A percentile compares a stretch with the other conserved stretches of the same genome.
phyloP scores from a whole-genome alignment of 2,888 invertebrate species.

The Ennomos fuscantarius region DNA sequence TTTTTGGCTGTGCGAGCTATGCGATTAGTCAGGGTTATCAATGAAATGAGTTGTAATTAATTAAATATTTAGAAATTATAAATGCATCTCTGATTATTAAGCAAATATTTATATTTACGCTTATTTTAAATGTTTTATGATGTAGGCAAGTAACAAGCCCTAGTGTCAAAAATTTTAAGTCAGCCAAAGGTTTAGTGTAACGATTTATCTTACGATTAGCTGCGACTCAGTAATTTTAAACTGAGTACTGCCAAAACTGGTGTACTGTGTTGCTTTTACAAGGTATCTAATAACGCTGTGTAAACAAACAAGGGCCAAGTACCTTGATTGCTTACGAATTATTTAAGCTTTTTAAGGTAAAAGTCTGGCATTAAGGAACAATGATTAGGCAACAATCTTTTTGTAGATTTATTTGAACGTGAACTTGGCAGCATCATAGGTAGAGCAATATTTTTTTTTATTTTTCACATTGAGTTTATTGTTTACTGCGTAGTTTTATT shows the following conservation, averaged over 20 bases:
- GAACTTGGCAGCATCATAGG: background rate
- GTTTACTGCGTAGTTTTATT: too few relatives aligned
- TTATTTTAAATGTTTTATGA: too few relatives aligned
- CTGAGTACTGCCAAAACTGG: slow-evolving; percentile 5
- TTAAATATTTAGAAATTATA: too few relatives aligned
- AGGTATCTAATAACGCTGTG: slow-evolving; percentile 44
- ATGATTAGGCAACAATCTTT: slow-evolving; percentile 8
- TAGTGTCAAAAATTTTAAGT: too few relatives aligned
- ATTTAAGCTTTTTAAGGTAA: slow-evolving; percentile 40
- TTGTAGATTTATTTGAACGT: slow-evolving; percentile 3
- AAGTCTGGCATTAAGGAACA: slow-evolving; percentile 12
- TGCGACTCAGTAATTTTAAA: too few relatives aligned
- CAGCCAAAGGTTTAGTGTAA: too few relatives aligned
- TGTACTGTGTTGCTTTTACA: slow-evolving; percentile 19
- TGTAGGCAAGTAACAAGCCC: too few relatives aligned
- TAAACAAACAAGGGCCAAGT: slow-evolving; percentile 43
- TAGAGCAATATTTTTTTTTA: too few relatives aligned
- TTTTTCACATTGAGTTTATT: too few relatives aligned
- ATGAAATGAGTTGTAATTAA: background rate
- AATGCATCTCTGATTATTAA: too few relatives aligned
- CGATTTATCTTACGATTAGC: too few relatives aligned
- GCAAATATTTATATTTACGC: too few relatives aligned
- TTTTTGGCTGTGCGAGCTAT: background rate
- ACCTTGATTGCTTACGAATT: slow-evolving; percentile 47
- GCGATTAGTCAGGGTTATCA: background rate